Percentiles rank a stretch among this genome's conserved stretches.
Evolutionary conservation across 2,113 vertebrate genomes (phyloP).

Genomic region (Anhinga anhinga): DNA sequence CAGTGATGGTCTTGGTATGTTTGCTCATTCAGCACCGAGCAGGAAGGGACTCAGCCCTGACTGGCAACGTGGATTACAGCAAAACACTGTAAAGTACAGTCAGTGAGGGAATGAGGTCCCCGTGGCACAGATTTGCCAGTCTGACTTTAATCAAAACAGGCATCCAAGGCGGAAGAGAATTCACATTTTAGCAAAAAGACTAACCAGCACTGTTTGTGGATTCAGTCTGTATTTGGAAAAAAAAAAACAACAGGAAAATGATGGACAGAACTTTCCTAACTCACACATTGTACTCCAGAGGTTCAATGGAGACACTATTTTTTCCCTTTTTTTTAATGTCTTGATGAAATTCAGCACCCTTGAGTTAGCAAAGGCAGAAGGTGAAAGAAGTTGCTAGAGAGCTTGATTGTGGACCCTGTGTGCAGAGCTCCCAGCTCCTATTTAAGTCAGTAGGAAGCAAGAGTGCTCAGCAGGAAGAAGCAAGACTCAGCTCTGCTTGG

Average conservation of each 20-base stretch:
- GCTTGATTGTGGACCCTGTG: background rate
- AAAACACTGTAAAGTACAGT: background rate
- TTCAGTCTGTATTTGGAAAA: background rate
- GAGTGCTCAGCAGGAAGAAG: background rate
- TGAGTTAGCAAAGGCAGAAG: slow-evolving; percentile 16
- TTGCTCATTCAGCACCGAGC: background rate
- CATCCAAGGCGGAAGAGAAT: background rate
- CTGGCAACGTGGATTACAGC: background rate
- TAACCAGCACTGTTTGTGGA: background rate
- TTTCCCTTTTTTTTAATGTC: background rate
- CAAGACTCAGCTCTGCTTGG: background rate
- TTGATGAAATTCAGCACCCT: slow-evolving; percentile 22
- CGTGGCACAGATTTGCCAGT: background rate
- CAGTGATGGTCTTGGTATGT: background rate
- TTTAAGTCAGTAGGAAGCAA: background rate
- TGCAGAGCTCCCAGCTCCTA: background rate
- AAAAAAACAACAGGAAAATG: background rate
- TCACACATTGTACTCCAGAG: background rate
- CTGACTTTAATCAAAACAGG: background rate
- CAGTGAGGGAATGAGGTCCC: background rate
- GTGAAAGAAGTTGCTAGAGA: background rate
- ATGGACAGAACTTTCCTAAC: background rate
- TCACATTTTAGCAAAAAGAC: background rate
- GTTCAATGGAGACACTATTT: background rate
- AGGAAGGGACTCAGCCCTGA: background rate